Base-by-base conservation (phyloP, 2,113 vertebrate species). In the Sminthopsis crassicaudata region DNA sequence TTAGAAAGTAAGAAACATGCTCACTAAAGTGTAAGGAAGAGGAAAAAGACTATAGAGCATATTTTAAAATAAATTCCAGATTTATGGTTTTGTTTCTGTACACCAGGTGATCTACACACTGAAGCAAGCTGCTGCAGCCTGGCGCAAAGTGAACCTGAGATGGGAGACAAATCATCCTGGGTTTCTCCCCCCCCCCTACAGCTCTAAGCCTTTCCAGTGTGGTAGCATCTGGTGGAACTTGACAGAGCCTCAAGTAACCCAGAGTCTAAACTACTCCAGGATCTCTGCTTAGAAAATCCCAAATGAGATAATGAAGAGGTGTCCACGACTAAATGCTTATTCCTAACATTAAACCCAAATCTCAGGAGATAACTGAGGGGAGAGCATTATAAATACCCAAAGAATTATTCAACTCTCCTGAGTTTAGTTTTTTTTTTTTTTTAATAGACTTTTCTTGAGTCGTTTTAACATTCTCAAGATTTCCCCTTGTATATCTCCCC, bases 1-100 rank as follows among this genome's bases (percentile, higher is more conserved):
- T 89, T 92, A 92, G 88, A 95, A 95, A 46, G 76, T 36, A 94
- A 60, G 36, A 54, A 50, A 30, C 89, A 26, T 48, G 89, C 24
- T 48, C 89, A 7, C 30, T 50, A 50, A 90, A 90, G 27, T 51
- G 16, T 48, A 6, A 90, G 25, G 27, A 46, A 50, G 25, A 90
- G 22, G 27, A 27, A 51, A 90, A 90, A 25, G 14, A 90, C 11
- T 48, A 51, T 46, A 25, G 25, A 50, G 25, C 9, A 16, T 46
- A 27, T 90, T 90, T 48, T 51, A 90, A 26, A 90, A 90, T 51
- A 90, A 50, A 90, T 90, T 90, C 25, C 46, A 50, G 9, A 25
- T 10, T 50, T 90, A 8, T 30, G 9, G 5, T 27, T 90, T 6
- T 93, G 90, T 94, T 93, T 88, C 46, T 16, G 8, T 90, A 93